Conservation (phyloP, 1,140 invertebrate species). For the Drosophila arawakana region DNA sequence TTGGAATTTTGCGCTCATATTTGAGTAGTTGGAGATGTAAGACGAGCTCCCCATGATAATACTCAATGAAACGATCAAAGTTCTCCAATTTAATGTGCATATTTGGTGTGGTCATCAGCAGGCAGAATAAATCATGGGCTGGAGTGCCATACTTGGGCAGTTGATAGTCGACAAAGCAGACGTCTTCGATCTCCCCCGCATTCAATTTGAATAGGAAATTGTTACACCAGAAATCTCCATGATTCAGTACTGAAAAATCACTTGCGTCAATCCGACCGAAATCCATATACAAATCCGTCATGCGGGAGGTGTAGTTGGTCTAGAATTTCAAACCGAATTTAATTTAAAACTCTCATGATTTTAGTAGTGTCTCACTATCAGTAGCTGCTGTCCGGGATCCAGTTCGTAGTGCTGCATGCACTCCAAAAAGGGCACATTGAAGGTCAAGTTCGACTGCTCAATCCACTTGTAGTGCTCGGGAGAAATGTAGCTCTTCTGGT, state of each 20-base stretch:
- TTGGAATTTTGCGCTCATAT: conserved; percentile 58
- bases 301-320: conserved; percentile 62
- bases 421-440: conserved; percentile 64
- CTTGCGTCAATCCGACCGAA: conserved; percentile 72
- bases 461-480: conserved; percentile 53
- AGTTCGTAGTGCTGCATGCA: conserved; percentile 66
- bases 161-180: conserved; percentile 85
- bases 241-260: conserved; percentile 87
- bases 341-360: not conserved
- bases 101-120: conserved; percentile 70
- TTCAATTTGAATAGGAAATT: conserved; percentile 84
- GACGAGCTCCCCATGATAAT: conserved; percentile 67
- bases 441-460: conserved; percentile 60
- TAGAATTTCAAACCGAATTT: not conserved
- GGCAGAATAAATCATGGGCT: conserved; percentile 79
- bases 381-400: conserved; percentile 52
- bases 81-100: conserved; percentile 61
- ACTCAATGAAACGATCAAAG: conserved; percentile 76
- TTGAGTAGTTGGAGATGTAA: conserved; percentile 57
- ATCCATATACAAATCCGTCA: conserved; percentile 70
- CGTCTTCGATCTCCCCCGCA: conserved; percentile 46
- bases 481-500: conserved; percentile 61
- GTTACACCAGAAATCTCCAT: conserved; percentile 86
- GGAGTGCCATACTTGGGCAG: conserved; percentile 75
- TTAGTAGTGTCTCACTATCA: conserved; percentile 54